Conservation (phyloP, 2,113 vertebrate genomes). For the Jacana jacana region DNA sequence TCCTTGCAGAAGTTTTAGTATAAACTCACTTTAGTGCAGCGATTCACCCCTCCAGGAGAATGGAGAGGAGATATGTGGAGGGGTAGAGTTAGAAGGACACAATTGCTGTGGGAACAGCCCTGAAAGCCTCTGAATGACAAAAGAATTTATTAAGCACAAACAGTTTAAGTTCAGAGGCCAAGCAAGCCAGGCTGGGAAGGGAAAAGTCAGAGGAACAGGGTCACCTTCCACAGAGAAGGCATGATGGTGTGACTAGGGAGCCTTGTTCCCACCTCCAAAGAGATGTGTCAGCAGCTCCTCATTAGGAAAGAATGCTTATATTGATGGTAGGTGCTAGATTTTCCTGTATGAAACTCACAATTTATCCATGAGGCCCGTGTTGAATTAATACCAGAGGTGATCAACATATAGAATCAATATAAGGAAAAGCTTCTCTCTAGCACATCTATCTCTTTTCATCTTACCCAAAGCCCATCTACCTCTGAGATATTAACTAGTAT, state of each 20-base stretch:
- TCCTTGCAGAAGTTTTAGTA: background rate
- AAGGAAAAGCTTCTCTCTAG: background rate
- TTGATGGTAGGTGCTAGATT: background rate
- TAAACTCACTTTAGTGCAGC: background rate
- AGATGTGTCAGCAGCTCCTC: background rate
- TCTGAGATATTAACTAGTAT: background rate
- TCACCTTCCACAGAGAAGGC: background rate
- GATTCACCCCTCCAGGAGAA: background rate
- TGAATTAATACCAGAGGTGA: background rate
- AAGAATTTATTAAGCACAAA: background rate
- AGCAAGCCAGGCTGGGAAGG: background rate
- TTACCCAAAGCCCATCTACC: background rate
- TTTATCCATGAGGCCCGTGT: background rate
- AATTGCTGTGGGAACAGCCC: background rate
- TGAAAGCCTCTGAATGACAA: background rate
- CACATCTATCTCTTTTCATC: background rate
- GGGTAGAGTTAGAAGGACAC: background rate
- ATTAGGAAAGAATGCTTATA: background rate
- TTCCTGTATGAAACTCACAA: background rate
- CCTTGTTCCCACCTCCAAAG: background rate
- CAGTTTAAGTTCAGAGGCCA: background rate
- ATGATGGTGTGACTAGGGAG: background rate
- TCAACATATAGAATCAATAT: fast-evolving
- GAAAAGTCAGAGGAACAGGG: background rate
- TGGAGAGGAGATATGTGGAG: background rate